Base-by-base conservation (phyloP, 2,888 invertebrate species). In the Meandrusa payeni region DNA sequence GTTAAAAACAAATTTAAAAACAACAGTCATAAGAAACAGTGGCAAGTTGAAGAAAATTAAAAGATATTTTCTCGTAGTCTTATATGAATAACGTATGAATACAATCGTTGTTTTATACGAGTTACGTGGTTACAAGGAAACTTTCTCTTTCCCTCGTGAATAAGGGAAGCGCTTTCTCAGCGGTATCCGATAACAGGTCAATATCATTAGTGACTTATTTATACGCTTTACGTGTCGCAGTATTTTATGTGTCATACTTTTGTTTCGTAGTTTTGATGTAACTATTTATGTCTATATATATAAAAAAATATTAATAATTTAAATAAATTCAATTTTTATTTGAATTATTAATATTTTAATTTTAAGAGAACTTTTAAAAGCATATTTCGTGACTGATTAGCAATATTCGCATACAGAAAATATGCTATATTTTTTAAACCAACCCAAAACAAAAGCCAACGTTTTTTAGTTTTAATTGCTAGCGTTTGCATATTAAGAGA, bases 181-280 rank as follows among this genome's bases (percentile, higher is more conserved):
- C 54, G 46, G 45, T 50, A 62, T 60, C 61, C 67, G 61, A 68
- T 65, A 65, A 57, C 57, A 48, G 52, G 60, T 61, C 63, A 59
- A 69, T 68, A 69, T 69, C 62, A 57, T 57, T 57, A 51, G 58
- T 52, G 55, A 54, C 55, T 50, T 50, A 15, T 15, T 15, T 15
- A 59, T 59, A 19, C 31, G 19, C 3, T 5, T 31, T 31, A 31
- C 31, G 31, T 10, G 19, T 17, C 19, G 17, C 29, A 19, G 17
- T 31, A 19, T 31, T 6, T 15, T 19, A 15, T 10, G n/a, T 19
- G 10, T 31, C 15, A n/a, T 15, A 4, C 26, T 26, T 15, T 36
- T 11, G 10, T 10, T 26, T 26, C 4, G 6, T 23, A 36, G 23
- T 9, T 6, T 10, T 4, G 6, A 15, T 15, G 15, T n/a, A n/a